Evolutionary conservation across 2,888 invertebrate genomes (phyloP).

Genomic region (Nycteola revayana): DNA sequence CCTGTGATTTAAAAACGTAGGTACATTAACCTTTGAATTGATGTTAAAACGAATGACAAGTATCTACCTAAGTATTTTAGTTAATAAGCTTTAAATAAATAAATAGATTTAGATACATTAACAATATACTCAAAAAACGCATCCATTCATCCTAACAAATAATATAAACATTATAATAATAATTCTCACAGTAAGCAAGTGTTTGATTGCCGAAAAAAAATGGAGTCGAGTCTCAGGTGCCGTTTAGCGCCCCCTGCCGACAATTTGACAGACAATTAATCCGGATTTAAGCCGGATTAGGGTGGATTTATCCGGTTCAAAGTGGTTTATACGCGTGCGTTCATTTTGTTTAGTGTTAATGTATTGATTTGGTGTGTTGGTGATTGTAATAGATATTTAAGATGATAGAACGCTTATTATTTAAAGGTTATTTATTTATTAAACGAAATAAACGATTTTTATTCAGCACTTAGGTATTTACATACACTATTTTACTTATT

Average conservation of each 20-base stretch:
- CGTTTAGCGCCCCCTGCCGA: slow-evolving; percentile 55
- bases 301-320: slow-evolving; percentile 56
- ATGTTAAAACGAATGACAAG: too few relatives aligned
- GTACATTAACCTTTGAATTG: too few relatives aligned
- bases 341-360: slow-evolving; percentile 21
- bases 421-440: too few relatives aligned
- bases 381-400: not conserved
- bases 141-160: slow-evolving; percentile 18
- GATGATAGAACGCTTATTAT: too few relatives aligned
- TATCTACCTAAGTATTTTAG: too few relatives aligned
- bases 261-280: slow-evolving; percentile 81
- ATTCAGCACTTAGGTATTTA: too few relatives aligned
- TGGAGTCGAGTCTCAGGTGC: slow-evolving; percentile 60
- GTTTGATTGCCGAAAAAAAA: slow-evolving; percentile 33
- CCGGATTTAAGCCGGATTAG: slow-evolving; percentile 70
- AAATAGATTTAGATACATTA: too few relatives aligned
- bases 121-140: too few relatives aligned
- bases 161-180: slow-evolving; percentile 29
- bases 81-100: too few relatives aligned
- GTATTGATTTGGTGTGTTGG: slow-evolving; percentile 17
- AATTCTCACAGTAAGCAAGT: slow-evolving; percentile 30
- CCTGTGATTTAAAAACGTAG: too few relatives aligned
- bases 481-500: too few relatives aligned
- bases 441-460: too few relatives aligned
- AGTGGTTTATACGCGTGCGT: slow-evolving; percentile 51